Evolutionary conservation across 2,888 invertebrate species (phyloP), one percentile per base, ranked within the genome.

Genomic region (Nemapogon koenigi): DNA sequence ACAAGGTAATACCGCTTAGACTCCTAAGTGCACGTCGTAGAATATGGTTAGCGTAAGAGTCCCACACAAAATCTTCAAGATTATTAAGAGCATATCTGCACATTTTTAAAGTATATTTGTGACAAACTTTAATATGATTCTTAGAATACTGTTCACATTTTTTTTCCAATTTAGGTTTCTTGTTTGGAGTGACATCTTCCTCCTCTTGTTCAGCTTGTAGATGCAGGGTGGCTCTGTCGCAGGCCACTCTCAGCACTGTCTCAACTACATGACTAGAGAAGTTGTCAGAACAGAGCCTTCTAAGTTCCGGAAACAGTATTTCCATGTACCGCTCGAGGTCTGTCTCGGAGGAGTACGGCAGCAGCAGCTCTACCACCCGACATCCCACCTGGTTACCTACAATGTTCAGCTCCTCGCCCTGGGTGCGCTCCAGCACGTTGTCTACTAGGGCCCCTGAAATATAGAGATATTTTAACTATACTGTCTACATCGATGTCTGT

Each of bases 241-340:
- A 81, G 4, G 83, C 75, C 8, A 83, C 75, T 42, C 53, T 55
- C 4, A 90, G 58, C 42, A 92, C 62, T 29, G 86, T 87, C 53
- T 94, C 87, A 1, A 93, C 54, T 2, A 94, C 88, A 54, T 91
- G 91, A 40, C 90, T 90, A 0, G 89, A 88, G 62, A 87, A 93
- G 43, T 83, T 82, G 55, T 94, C 91, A 0, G 85, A 84, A 46
- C 88, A 88, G 4, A 91, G 64, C 4, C 83, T 85, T 17, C 94
- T 79, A 17, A 93, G 62, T 32, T 86, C 85, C 1, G 84, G 79
- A 10, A 81, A 75, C 36, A 93, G 82, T 1, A 82, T 80, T 3
- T 78, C 70, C 11, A 86, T 82, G 50, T 84, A 88, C 3, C 84
- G 72, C 43, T 86, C 81, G 11, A 93, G 58, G 39, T 83, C 81